Conservation (phyloP, 2,113 vertebrate genomes). For the Cygnus buccinator region DNA sequence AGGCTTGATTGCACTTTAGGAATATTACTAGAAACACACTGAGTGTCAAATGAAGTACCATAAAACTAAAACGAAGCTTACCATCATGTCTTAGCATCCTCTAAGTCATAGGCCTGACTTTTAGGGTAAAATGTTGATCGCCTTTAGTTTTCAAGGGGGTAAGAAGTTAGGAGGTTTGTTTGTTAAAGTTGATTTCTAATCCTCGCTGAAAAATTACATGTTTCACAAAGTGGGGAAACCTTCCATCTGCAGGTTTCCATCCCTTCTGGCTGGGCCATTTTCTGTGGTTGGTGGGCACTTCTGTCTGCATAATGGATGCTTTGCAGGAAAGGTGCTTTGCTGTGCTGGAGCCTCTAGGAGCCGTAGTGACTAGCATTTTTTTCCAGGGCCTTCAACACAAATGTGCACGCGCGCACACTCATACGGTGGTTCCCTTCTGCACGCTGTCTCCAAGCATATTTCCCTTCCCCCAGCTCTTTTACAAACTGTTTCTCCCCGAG, state of each 20-base stretch:
- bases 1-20: neutral
- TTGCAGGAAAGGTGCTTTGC: constrained; percentile 26
- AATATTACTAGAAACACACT: neutral
- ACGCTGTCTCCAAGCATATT: neutral
- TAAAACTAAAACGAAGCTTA: neutral
- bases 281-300: neutral
- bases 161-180: neutral
- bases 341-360: constrained; percentile 36
- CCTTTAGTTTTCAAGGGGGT: neutral
- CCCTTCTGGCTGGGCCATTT: neutral
- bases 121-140: neutral
- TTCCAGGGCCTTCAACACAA: neutral
- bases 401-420: neutral
- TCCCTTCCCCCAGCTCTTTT: constrained; percentile 67
- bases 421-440: neutral
- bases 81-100: neutral
- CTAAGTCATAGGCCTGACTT: neutral
- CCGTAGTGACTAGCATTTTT: neutral
- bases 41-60: neutral
- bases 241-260: neutral
- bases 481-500: constrained; percentile 11
- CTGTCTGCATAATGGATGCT: neutral
- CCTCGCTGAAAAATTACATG: neutral
- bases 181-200: neutral
- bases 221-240: neutral